Evolutionary conservation across 1,140 invertebrate species (phyloP), one percentile per base, ranked within the genome.

Genomic region (Epicauta chinensis): DNA sequence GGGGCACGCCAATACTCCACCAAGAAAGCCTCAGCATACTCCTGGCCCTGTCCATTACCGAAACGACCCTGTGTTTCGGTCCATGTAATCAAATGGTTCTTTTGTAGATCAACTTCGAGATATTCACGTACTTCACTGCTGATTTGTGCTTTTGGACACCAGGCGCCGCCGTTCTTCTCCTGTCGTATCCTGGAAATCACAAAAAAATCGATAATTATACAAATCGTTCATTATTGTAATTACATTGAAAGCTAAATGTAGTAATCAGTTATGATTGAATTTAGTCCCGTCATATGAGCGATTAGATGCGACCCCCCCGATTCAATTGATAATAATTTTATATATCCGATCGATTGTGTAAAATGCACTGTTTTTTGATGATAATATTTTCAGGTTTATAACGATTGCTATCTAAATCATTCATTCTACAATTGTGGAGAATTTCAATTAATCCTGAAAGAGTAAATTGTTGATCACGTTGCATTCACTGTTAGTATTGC

Each of bases 61-160:
- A 93, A 96, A 29, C 93, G 79, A 5, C 93, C 93, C 64, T 97
- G 93, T 0, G 91, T 91, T 63, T 92, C 90, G 0, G 93, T 89
- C 70, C 81, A 85, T 0, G 89, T 91, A 57, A 96, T 82, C 55
- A 93, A 75, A 63, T 89, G 87, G 56, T 89, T 78, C 40, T 75
- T 74, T 3, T 77, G 76, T 9, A 97, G 73, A 64, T 95, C 86
- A 31, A 97, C 83, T 69, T 97, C 89, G 34, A 97, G 73, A 67
- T 84, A 96, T 67, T 96, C 92, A 9, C 87, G 80, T 14, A 85
- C 80, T 39, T 81, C 78, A 13, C 78, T 78, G 56, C 79, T 80
- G 53, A 89, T 86, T 59, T 89, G 81, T 1, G 82, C 80, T 57
- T 87, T 84, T 0, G 93, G 92, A 73, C 93, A 97, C 93, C 93